Evolutionary conservation across 2,797 vertebrate genomes (phyloP), one percentile per base, ranked within the genome.

Genomic region (Chromobotia macracanthus): DNA sequence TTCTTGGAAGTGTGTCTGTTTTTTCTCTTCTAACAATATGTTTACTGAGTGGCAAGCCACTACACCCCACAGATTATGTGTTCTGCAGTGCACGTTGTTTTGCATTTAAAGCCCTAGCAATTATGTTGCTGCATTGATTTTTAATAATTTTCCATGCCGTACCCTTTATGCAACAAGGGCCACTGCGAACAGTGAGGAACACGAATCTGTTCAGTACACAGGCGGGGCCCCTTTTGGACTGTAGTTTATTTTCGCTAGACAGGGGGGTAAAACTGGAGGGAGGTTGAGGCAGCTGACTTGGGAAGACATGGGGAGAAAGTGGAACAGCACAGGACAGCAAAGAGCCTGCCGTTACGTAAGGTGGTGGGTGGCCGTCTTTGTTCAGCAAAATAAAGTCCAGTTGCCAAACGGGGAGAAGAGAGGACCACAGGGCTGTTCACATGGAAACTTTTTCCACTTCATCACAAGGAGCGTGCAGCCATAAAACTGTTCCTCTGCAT

Each of bases 181-280:
- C 18, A 61, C 21, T 68, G 51, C 19, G 51, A 61, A 31, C 9
- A 5, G 31, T 25, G 6, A 44, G 11, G 48, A 46, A 56, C 35
- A 55, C 23, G 3, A 67, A 46, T 25, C 35, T 10, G 50, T 31
- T 63, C 10, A n/a, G 19, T 23, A 65, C 35, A 3, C 38, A 38
- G 65, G 68, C 61, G 60, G 72, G 53, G 79, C 23, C 48, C 8
- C 28, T 77, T 83, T 79, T 72, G 44, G 51, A 35, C 55, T 58
- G 16, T 6, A 74, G 75, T 68, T 80, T 77, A 81, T 83, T 83
- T 81, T 77, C 66, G 69, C 23, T 73, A 73, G 55, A 35, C 78
- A 76, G 77, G 61, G 2, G 60, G 77, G 66, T 66, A 44, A 69
- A 80, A 70, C 75, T 56, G 71, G 72, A 65, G 67, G 75, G 79